Conservation (phyloP, 2,888 invertebrate genomes). For the Chrysopilus asiliformis region DNA sequence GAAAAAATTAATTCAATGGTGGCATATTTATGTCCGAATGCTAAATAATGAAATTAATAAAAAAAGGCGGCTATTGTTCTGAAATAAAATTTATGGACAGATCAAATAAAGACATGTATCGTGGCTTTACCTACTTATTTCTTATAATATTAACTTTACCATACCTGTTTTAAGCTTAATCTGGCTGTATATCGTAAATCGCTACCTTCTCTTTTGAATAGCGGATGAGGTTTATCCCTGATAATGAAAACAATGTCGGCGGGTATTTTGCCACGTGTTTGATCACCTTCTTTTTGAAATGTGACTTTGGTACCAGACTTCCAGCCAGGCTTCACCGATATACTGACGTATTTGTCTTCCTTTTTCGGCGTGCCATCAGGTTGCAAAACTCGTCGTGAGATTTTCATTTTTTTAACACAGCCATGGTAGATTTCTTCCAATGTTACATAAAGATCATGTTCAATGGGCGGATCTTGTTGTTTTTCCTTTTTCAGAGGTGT, state of each 20-base stretch:
- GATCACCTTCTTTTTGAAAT: slow-evolving; percentile 94
- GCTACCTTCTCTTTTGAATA: slow-evolving; percentile 86
- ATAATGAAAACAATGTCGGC: slow-evolving; percentile 97
- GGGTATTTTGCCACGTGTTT: slow-evolving; percentile 83
- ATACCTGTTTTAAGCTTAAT: slow-evolving; percentile 78
- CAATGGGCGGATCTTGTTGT: slow-evolving; percentile 79
- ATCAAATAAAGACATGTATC: no score
- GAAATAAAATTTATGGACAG: no score
- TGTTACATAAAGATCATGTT: slow-evolving; percentile 84
- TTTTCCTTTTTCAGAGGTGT: slow-evolving; percentile 63
- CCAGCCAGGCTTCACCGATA: slow-evolving; percentile 96
- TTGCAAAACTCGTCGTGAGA: slow-evolving; percentile 78
- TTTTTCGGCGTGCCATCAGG: slow-evolving; percentile 74
- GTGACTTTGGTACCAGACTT: slow-evolving; percentile 97
- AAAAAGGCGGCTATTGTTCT: no score
- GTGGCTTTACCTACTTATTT: no score
- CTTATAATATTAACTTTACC: slow-evolving; percentile 19
- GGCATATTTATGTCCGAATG: no score
- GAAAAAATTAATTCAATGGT: not conserved
- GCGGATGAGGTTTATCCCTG: slow-evolving; percentile 82
- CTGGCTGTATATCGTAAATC: slow-evolving; percentile 85
- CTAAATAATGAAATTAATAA: no score
- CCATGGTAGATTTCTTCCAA: slow-evolving; percentile 91
- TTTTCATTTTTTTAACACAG: slow-evolving; percentile 98
- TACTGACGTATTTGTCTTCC: slow-evolving; percentile 90